Base-by-base conservation (phyloP, 2,113 vertebrate genomes). In the Ictidomys tridecemlineatus region DNA sequence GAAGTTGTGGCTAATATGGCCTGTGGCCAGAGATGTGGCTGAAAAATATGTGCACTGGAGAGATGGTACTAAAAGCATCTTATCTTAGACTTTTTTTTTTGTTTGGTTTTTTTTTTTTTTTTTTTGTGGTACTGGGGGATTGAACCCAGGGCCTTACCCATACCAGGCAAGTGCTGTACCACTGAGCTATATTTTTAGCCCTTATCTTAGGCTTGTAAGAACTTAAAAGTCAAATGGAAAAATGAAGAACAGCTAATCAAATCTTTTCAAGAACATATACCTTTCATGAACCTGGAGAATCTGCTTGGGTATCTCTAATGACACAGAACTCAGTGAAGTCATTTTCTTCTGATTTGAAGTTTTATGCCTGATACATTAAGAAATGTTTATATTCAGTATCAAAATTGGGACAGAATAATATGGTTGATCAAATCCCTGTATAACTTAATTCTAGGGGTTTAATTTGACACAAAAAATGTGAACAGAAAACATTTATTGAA, bases 401-500 rank as follows among this genome's bases (percentile, higher is more conserved):
- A 22, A 82, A 76, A 37, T 91, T 76, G 34, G 1, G 34, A 53
- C 4, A 37, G 74, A 87, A 76, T 78, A 12, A 90, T 51, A 85
- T 24, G 4, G 39, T 56, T 45, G 42, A 39, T 72, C 53, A 85
- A 92, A 80, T 90, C 22, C 24, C 53, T 78, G 48, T 76, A 42
- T 77, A 58, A 69, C 28, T 85, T 88, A 72, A 79, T 89, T 73
- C 42, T 77, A 78, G 82, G 34, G 84, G 17, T 70, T 95, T 95
- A 72, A 45, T 80, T 89, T 86, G 82, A 34, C 34, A 45, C 11
- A 94, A 85, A 28, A 90, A 94, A 85, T 58, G 72, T 94, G 30
- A 90, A 69, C 22, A 84, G 32, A 28, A 51, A 89, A 93, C 13
- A 84, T 56, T 84, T 91, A 85, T 85, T 85, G 70, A 94, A 82